Base-by-base conservation (phyloP, 2,113 vertebrate species). In the Malurus melanocephalus region DNA sequence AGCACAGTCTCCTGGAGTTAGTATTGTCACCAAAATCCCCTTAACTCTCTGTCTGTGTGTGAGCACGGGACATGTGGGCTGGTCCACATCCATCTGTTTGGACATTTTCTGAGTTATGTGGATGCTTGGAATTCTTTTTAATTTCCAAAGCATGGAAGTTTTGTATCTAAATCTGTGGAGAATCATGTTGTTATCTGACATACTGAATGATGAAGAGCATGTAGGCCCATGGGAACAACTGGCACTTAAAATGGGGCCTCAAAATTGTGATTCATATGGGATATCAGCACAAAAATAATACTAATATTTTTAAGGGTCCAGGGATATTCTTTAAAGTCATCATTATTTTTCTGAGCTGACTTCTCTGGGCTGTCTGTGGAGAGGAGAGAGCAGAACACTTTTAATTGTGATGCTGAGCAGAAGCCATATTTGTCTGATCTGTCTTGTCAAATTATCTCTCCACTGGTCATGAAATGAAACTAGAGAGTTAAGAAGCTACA, bases 141-240 rank as follows among this genome's bases (percentile, higher is more conserved):
- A 68, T 86, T 93, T 91, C 56, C 82, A 95, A 60, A 92, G 76
- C 85, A 51, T 78, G 48, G 26, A 88, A 67, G 15, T 86, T 89
- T 81, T 89, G 9, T 75, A 61, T 88, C 57, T 89, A 80, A 65
- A 66, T 87, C 56, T 87, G 42, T 33, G 64, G 38, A 65, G 48
- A 83, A 86, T 94, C 51, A 32, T 65, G 27, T 91, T 69, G 40
- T 66, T 91, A 40, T 66, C 53, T 72, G 73, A 84, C n/a, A 48
- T 12, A 24, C 32, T 86, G 72, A 77, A 72, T 66, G 30, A 40
- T 59, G 43, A 69, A 55, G 65, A 89, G 33, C 26, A 13, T 2
- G 2, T 61, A 65, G 38, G 81, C 42, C 32, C n/a, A 85, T 67
- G 38, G 33, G 71, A 69, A 67, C 42, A 76, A 55, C 55, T 62